phyloP scores from a whole-genome alignment of 30 jellyfish, hydroid and myxozoan species.

The Sanderia malayensis region DNA sequence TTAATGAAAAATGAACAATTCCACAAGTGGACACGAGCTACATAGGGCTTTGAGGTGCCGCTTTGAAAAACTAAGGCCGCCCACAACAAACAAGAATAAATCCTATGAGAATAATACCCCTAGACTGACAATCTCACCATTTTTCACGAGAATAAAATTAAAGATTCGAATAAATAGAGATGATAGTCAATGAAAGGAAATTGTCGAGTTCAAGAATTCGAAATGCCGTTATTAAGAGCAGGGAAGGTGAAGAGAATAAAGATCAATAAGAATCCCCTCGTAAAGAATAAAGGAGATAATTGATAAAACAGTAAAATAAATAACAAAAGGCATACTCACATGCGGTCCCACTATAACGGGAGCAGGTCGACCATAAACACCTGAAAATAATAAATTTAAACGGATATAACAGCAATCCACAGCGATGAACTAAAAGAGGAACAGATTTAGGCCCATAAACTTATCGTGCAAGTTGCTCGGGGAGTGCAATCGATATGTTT shows the following conservation, averaged over 20 bases:
- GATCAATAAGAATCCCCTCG: slow-evolving; percentile 22
- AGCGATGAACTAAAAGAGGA: background rate
- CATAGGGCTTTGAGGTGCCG: slow-evolving; percentile 36
- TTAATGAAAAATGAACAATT: background rate
- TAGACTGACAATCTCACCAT: background rate
- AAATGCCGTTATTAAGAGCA: slow-evolving; percentile 23
- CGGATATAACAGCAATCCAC: slow-evolving; percentile 1
- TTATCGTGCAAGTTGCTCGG: no score
- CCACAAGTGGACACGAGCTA: background rate
- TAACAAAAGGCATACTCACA: slow-evolving; percentile 40
- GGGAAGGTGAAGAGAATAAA: slow-evolving; percentile 21
- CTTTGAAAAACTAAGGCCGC: slow-evolving; percentile 17
- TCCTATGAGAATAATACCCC: slow-evolving; percentile 5
- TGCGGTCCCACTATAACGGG: slow-evolving; percentile 99
- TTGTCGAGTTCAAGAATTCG: background rate
- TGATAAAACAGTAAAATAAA: slow-evolving; percentile 46
- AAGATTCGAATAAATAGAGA: background rate
- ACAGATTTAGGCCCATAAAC: no score
- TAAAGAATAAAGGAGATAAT: slow-evolving; percentile 29
- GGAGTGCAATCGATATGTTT: no score
- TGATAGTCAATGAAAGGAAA: background rate
- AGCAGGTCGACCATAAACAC: slow-evolving; percentile 98
- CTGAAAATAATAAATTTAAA: slow-evolving; percentile 33
- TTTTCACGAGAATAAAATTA: background rate
- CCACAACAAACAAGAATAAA: slow-evolving; percentile 7